Base-by-base conservation (phyloP, 2,888 invertebrate genomes). In the Melanostoma scalare region DNA sequence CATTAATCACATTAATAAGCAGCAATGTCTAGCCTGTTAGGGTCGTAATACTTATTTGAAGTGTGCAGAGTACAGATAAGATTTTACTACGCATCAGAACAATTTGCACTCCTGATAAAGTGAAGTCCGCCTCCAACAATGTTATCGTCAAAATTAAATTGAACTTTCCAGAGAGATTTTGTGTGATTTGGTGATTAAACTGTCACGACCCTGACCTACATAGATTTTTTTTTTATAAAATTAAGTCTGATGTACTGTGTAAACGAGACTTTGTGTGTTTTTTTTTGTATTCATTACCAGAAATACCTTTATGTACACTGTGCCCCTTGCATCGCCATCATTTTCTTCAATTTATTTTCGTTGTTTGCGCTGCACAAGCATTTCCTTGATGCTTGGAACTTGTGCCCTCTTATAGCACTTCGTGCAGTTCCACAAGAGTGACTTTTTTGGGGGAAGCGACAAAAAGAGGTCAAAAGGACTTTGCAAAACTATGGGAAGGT, bases 161-260 rank as follows among this genome's bases (percentile, higher is more conserved):
- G 4, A 30, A 8, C 20, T 35, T 52, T 33, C 9, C 2, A 52
- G 0, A 3, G 33, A 4, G 31, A 52, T 56, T 56, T 6, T 20
- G 20, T 20, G 20, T 20, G 20, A 20, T 20, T 20, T 20, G 20
- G 20, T 20, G 20, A 8, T 38, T 56, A 9, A 56, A 40, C 38
- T 55, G 6, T 30, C 4, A 35, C 56, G 38, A 56, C 40, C 38
- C 4, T 56, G 56, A 56, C 30, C 56, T 56, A 56, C 20, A 56
- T 30, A 20, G 20, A 20, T 20, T 20, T 20, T 20, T 20, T 20
- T 20, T 20, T 20, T 20, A 20, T 20, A 20, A 20, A 20, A 20
- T 20, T 20, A 20, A 20, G 20, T 20, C 20, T 20, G 20, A 20
- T 20, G 20, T 20, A 20, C 20, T 20, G 20, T 20, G 20, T 20